phyloP scores from a whole-genome alignment of 2,888 invertebrate species.

The Hemaris fuciformis region DNA sequence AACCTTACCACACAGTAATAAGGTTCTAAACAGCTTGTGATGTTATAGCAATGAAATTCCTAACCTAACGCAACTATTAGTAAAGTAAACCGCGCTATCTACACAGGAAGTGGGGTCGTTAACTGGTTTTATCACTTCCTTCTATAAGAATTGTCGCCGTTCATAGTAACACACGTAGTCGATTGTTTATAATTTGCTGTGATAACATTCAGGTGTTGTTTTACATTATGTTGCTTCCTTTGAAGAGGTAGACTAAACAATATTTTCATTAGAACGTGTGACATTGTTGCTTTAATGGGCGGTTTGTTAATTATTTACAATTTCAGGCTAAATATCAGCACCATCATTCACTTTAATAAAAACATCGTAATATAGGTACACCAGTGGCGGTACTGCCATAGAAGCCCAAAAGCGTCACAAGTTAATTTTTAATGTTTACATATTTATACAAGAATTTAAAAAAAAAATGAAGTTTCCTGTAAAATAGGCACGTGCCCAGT shows the following conservation, averaged over 20 bases:
- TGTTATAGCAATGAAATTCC: slow-evolving; percentile 34
- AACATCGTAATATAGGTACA: no score
- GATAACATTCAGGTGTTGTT: slow-evolving; percentile 21
- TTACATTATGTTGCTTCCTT: slow-evolving; percentile 1
- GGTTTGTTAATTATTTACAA: neutral
- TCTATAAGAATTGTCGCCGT: slow-evolving; percentile 38
- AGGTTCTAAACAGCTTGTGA: neutral
- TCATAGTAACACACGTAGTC: slow-evolving; percentile 29
- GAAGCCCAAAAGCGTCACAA: no score
- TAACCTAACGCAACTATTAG: slow-evolving; percentile 48
- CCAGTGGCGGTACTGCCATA: no score
- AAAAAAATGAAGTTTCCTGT: no score
- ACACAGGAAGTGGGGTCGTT: slow-evolving; percentile 59
- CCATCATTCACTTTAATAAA: no score
- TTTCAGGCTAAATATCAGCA: no score
- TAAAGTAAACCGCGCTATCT: slow-evolving; percentile 56
- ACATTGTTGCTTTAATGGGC: neutral
- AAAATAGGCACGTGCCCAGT: no score
- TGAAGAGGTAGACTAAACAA: neutral
- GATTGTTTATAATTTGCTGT: slow-evolving; percentile 32
- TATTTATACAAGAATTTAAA: no score
- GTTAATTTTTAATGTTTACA: no score
- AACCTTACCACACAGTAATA: neutral
- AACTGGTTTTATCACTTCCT: slow-evolving; percentile 56
- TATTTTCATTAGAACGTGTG: neutral